These are phyloP conservation scores for Piscicola geometra DNA, from an alignment of 2,888 invertebrate species.

Conservation along the genomic window DNA sequence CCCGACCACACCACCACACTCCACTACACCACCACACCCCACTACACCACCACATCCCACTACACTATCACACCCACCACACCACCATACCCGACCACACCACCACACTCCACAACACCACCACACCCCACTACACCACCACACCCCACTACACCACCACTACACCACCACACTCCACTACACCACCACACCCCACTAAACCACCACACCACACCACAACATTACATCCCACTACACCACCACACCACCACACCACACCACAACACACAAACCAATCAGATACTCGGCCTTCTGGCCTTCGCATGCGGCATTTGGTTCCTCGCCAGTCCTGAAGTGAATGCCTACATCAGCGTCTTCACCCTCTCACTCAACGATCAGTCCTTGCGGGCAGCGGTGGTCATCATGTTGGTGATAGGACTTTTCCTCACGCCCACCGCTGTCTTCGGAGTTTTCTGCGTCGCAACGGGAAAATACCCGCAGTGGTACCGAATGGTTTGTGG, in stretches of 20 bases:
- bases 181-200: too few species aligned
- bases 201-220: too few species aligned
- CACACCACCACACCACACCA: too few species aligned
- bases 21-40: too few species aligned
- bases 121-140: too few species aligned
- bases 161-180: too few species aligned
- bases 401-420: constrained; percentile 41
- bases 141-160: too few species aligned
- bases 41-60: too few species aligned
- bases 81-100: too few species aligned
- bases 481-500: constrained; percentile 11
- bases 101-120: too few species aligned
- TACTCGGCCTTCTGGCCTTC: constrained; percentile 40
- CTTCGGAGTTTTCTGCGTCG: constrained; percentile 37
- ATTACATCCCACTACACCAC: background rate
- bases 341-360: constrained; percentile 41
- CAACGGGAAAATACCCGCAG: constrained; percentile 23
- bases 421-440: constrained; percentile 37
- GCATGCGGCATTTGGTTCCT: constrained; percentile 43
- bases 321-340: constrained; percentile 39
- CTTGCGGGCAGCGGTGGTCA: constrained; percentile 37
- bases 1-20: too few species aligned
- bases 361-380: constrained; percentile 37
- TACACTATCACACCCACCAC: too few species aligned
- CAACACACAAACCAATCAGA: constrained; percentile 25